Conservation (phyloP, 35 echinoderm and acorn worm genomes). For the Chiridota heheva region DNA sequence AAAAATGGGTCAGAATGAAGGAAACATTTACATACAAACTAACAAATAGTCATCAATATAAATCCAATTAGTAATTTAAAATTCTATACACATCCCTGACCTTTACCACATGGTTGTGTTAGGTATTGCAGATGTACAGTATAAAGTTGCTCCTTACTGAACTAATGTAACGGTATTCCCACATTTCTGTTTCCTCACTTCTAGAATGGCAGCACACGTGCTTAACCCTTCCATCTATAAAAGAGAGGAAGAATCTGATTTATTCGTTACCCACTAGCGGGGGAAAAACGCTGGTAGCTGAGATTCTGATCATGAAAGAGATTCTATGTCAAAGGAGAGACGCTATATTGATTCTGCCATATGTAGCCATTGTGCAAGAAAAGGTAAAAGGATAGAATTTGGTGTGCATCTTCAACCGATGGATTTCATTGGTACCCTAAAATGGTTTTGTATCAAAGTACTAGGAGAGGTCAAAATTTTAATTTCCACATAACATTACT, state of each 20-base stretch:
- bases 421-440: no score
- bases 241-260: conserved; percentile 70
- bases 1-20: background rate
- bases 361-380: conserved; percentile 88
- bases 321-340: conserved; percentile 77
- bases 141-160: background rate
- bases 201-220: conserved; percentile 92
- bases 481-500: no score
- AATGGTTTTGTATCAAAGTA: no score
- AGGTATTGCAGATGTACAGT: background rate
- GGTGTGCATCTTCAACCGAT: no score
- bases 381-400: no score
- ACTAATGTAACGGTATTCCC: background rate
- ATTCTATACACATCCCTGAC: background rate
- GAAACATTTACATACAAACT: background rate
- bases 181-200: background rate
- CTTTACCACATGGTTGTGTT: background rate
- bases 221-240: conserved; percentile 66
- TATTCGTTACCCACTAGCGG: conserved; percentile 93
- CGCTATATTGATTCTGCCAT: conserved; percentile 71
- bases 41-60: background rate
- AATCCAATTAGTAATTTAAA: background rate
- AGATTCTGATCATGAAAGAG: conserved; percentile 92
- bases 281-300: conserved; percentile 86
- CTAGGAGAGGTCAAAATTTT: no score